Percentiles rank a stretch among this genome's conserved stretches.
These are phyloP conservation scores for Drosophila dunni DNA, from an alignment of 1,140 invertebrate genomes.

Conservation along the genomic window DNA sequence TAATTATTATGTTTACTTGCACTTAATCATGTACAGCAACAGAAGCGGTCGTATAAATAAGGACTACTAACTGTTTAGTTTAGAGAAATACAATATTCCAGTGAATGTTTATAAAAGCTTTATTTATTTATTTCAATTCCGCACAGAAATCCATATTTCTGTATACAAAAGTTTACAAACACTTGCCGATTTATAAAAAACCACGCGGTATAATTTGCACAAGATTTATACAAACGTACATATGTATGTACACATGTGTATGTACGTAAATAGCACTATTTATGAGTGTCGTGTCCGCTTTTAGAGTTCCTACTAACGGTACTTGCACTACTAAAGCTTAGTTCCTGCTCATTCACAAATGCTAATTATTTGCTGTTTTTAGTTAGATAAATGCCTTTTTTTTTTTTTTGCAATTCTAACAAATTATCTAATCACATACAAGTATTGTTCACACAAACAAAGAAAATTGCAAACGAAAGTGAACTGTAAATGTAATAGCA, in stretches of 20 bases:
- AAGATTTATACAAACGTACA: not conserved
- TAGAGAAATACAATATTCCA: not conserved
- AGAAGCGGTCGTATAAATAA: not conserved
- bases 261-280: not conserved
- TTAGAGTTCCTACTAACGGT: slow-evolving; percentile 13
- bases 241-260: not conserved
- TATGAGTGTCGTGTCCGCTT: slow-evolving; percentile 11
- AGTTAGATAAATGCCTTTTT: slow-evolving; percentile 42
- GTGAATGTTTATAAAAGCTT: not conserved
- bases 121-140: slow-evolving; percentile 11
- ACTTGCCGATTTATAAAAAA: slow-evolving; percentile 10
- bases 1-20: not conserved
- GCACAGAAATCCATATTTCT: not conserved
- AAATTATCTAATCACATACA: slow-evolving; percentile 75
- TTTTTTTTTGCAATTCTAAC: slow-evolving; percentile 39
- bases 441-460: not conserved
- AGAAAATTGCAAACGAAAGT: slow-evolving; percentile 36
- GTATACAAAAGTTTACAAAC: not conserved
- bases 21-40: not conserved
- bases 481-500: slow-evolving; percentile 1
- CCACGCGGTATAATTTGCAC: slow-evolving; percentile 12
- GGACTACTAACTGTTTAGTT: not conserved
- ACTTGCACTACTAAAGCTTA: slow-evolving; percentile 1
- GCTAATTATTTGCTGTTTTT: slow-evolving; percentile 27
- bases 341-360: slow-evolving; percentile 27